Percentiles rank a stretch among this genome's conserved stretches.
Conservation (phyloP, 2,797 vertebrate genomes). For the Pangasius djambal region DNA sequence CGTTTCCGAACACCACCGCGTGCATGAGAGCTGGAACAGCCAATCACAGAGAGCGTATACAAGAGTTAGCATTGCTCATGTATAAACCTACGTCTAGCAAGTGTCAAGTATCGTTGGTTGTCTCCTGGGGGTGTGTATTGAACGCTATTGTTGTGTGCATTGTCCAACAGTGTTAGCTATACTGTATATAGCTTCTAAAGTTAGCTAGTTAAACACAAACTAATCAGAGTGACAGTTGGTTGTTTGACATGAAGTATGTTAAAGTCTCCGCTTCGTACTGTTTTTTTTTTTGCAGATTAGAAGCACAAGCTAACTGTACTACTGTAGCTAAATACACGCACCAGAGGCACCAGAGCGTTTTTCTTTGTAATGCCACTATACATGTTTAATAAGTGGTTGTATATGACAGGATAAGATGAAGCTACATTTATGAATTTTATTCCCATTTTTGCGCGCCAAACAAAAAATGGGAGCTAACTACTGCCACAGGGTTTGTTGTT, state of each 20-base stretch:
- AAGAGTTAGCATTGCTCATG: background rate
- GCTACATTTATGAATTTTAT: no score
- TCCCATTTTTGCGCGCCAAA: no score
- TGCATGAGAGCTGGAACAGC: slow-evolving; percentile 90
- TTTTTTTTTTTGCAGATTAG: no score
- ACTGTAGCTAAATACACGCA: background rate
- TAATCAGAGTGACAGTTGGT: background rate
- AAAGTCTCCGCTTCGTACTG: no score
- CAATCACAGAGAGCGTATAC: background rate
- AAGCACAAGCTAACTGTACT: background rate
- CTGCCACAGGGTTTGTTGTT: no score
- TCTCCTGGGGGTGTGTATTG: no score
- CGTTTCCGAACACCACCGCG: slow-evolving; percentile 94
- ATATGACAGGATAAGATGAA: no score
- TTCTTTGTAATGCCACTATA: no score
- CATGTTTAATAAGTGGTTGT: no score
- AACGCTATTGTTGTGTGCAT: background rate
- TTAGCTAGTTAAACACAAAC: background rate
- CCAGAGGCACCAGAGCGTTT: no score
- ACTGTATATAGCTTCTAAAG: background rate
- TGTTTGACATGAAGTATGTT: no score
- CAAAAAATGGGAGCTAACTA: no score
- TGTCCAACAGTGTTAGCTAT: background rate
- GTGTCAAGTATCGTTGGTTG: background rate
- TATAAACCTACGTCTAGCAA: background rate